Base-by-base conservation (phyloP, 2,113 vertebrate genomes). In the Sebastes fasciatus region DNA sequence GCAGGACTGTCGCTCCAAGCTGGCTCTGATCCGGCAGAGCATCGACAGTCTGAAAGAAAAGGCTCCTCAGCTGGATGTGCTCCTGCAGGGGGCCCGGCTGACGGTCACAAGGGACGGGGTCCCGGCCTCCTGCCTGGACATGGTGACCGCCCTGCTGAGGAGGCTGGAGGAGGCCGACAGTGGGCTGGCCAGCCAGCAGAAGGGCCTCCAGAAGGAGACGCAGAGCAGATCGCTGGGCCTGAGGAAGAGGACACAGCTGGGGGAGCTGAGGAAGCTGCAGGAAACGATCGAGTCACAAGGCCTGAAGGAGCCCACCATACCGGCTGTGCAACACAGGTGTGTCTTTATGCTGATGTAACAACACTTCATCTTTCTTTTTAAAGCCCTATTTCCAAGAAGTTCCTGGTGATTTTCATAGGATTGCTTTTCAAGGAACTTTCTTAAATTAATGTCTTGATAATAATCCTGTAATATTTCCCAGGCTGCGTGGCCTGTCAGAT, bases 311-410 rank as follows among this genome's bases (percentile, higher is more conserved):
- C 95, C 97, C 45, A 98, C 97, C 14, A 93, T 96, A 72, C 98
- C 97, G 11, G 97, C 97, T 12, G 88, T 99, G 34, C 97, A 98
- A 23, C 95, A 97, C 82, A 97, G 97, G 98, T 99, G 67, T 46
- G 43, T 65, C n/a, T 43, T 62, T 42, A 19, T 45, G n/a, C 8
- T 16, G 13, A 46, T 60, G 19, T 0, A 4, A 62, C 16, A 42
- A n/a, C 43, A 17, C 16, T 45, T 10, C 26, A 72, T 40, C 60
- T 64, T 14, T 19, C 23, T 14, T 34, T 34, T 26, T 26, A 26
- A 26, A 34, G 34, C 34, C 34, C 34, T 0, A 34, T 34, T 34
- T 34, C 34, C 34, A 34, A 34, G 34, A 34, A 34, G 34, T 34
- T 34, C 34, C 34, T 34, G 34, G 34, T 34, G 34, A 34, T 34